Base-by-base conservation (phyloP, 2,113 vertebrate species). In the Sula dactylatra region DNA sequence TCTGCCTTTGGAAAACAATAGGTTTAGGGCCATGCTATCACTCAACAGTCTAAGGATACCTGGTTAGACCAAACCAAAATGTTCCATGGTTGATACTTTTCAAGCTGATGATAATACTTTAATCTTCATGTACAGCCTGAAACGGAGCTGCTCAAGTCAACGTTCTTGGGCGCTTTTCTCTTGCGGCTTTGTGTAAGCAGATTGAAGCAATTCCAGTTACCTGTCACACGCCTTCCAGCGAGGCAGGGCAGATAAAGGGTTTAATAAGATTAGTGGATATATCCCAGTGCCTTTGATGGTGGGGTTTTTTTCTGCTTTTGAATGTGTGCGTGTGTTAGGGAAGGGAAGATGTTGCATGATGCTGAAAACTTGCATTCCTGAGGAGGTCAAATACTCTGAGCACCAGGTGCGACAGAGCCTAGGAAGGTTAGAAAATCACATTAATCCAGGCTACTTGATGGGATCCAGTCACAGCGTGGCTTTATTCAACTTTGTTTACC, bases 161-260 rank as follows among this genome's bases (percentile, higher is more conserved):
- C 55, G 76, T 17, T 92, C 58, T 27, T 2, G 72, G 80, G 58
- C 3, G 44, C 74, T 90, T 92, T 71, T 59, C 76, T 55, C n/a
- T 34, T 1, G 4, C 5, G 4, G 95, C 86, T 95, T 80, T 91
- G 93, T 49, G 89, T 70, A 70, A 96, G 95, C 66, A 94, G 93
- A 82, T 70, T 62, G 97, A 4, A 38, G 54, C 78, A 76, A 62
- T 69, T 40, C 84, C 83, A 13, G 66, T 3, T 27, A 52, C 91
- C 77, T 58, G 81, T 20, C 89, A 25, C 88, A 66, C 88, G 64
- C 70, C 88, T 85, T 27, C 11, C 86, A 38, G 52, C 0, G 32
- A 81, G 58, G 52, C 90, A 64, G 54, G 22, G 66, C 65, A 80
- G 31, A 76, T 4, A 11, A 76, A 54, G 54, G 27, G 1, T n/a